phyloP scores from a whole-genome alignment of 2,888 invertebrate species.

The Hirtodrosophila trivittata region DNA sequence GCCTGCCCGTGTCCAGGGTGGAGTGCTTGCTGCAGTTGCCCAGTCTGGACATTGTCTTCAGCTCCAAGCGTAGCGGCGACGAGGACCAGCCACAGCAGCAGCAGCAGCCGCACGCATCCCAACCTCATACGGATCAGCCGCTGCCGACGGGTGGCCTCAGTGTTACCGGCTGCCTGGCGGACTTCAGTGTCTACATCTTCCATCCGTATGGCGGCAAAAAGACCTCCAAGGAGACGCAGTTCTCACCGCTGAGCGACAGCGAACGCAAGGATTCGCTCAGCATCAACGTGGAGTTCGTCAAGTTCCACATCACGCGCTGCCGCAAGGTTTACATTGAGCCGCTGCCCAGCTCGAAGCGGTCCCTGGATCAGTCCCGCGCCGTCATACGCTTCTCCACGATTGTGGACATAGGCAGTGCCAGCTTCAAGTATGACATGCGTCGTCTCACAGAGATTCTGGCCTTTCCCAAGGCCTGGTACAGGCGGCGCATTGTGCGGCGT shows the following conservation, averaged over 20 bases:
- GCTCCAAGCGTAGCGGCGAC: constrained; percentile 94
- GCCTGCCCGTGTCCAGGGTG: constrained; percentile 96
- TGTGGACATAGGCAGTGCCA: constrained; percentile 97
- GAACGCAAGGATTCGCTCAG: constrained; percentile 97
- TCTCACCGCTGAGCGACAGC: constrained; percentile 93
- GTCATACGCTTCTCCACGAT: constrained; percentile 96
- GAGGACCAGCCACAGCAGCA: constrained; percentile 82
- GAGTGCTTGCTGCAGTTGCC: constrained; percentile 98
- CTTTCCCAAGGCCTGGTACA: constrained; percentile 99
- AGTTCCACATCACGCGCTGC: constrained; percentile 96
- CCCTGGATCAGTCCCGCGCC: constrained; percentile 90
- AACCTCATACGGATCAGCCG: constrained; percentile 69
- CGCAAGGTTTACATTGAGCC: constrained; percentile 92
- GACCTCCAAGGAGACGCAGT: constrained; percentile 91
- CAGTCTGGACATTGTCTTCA: constrained; percentile 98
- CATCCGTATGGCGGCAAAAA: constrained; percentile 98
- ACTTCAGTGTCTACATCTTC: constrained; percentile 99
- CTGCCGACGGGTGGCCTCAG: constrained; percentile 84
- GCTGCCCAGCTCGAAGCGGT: constrained; percentile 78
- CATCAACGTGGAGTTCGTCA: constrained; percentile 98
- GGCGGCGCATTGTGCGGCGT: constrained; percentile 95
- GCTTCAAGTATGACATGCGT: constrained; percentile 99
- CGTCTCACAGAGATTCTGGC: constrained; percentile 97
- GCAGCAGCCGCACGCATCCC: constrained; percentile 40
- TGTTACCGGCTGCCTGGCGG: constrained; percentile 97